Conservation (phyloP, 2,797 vertebrate genomes). For the Enteromius radiatus region DNA sequence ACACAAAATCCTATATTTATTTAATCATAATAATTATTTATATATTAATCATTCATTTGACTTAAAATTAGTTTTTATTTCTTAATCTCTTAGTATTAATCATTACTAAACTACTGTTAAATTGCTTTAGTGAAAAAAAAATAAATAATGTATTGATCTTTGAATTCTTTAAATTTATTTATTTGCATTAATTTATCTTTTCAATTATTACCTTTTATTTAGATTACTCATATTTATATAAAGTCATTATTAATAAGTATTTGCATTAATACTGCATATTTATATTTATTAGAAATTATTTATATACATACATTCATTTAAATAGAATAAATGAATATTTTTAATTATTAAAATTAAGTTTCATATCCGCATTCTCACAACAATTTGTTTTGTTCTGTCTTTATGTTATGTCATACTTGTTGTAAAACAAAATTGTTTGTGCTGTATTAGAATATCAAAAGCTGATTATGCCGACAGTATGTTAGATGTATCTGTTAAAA, state of each 20-base stretch:
- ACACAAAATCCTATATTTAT: neutral
- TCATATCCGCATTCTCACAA: neutral
- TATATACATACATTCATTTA: neutral
- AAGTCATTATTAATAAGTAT: no score
- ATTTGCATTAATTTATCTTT: neutral
- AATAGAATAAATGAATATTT: neutral
- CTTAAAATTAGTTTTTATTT: neutral
- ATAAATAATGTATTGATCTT: neutral
- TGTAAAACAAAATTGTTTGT: neutral
- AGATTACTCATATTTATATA: no score
- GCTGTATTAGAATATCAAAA: neutral
- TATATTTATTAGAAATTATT: neutral
- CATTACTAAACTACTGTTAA: neutral
- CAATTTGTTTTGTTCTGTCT: neutral
- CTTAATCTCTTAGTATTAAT: neutral
- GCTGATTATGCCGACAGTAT: neutral
- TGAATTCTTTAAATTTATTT: neutral
- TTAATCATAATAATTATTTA: neutral
- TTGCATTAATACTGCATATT: neutral
- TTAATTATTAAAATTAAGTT: neutral
- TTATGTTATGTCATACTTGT: neutral
- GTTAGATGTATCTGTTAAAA: conserved; percentile 5
- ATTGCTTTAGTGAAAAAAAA: neutral
- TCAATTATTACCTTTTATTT: neutral
- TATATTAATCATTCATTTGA: neutral